Base-by-base conservation (phyloP, 2,797 vertebrate genomes). In the Mormyrus proboscirostris region DNA sequence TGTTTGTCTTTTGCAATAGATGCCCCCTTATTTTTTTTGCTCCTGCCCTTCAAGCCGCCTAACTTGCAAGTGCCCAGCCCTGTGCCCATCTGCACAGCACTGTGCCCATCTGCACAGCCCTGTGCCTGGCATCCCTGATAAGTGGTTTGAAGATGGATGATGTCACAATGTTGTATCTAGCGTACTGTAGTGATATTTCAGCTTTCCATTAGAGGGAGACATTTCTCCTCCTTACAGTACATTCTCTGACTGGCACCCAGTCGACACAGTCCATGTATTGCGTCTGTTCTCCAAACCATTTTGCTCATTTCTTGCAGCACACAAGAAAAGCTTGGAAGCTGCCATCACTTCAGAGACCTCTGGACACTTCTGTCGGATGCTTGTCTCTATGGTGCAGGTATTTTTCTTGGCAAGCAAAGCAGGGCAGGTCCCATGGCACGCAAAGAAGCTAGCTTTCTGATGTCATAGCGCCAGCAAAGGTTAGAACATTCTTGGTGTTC, bases 301-400 rank as follows among this genome's bases (percentile, higher is more conserved):
- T 25, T 9, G 12, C 62, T 88, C 19, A 0, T 57, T 69, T 8
- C 33, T 51, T 73, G 59, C 91, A 99, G 98, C 93, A 47, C 99
- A 97, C 90, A 96, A 97, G 92, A 98, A 95, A 92, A 94, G 95
- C 90, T 91, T 99, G 92, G 98, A 99, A 92, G 96, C 98, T 0
- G 97, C 95, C 86, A 94, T 99, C 92, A 95, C 95, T 91, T 98
- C 98, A 0, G 98, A 99, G 91, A 99, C 98, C 0, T 99, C 98
- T 0, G 98, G 98, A 50, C 96, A 96, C 91, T 99, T 99, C 94
- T 97, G 96, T 92, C 97, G 96, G 93, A 98, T 99, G 92, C 97
- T 99, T 0, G 93, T 99, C 82, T 98, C 98, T 89, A 94, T 99
- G 88, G 96, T 97, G 86, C 97, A 98, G 96, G 98, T 99, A 95